Evolutionary conservation across 2,888 invertebrate genomes (phyloP), one percentile per base, ranked within the genome.

Genomic region (Dexiosoma caninum): DNA sequence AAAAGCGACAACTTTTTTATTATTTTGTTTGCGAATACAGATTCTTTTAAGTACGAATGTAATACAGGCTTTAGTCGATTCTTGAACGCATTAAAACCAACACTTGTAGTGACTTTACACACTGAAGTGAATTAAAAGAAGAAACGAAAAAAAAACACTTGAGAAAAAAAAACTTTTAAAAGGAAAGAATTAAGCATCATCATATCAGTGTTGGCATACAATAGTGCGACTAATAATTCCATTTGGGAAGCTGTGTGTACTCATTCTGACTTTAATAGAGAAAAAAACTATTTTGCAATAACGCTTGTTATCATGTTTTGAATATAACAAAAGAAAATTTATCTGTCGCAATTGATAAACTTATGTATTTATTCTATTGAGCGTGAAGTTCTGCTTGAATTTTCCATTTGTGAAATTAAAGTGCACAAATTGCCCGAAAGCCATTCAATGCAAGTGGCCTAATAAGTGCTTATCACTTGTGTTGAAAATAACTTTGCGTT

Each of bases 21-120:
- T 23, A n/a, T n/a, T n/a, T n/a, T n/a, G n/a, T n/a, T n/a, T n/a
- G n/a, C n/a, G n/a, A n/a, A n/a, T n/a, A n/a, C 5, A 12, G 19
- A 19, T n/a, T n/a, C 37, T 79, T 74, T 69, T 69, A 64, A 70
- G 57, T 66, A 60, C 60, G 51, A 76, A 32, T 64, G 12, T 60
- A 66, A 66, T 51, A 53, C 19, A 42, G 64, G 66, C 76, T 80
- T 81, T 72, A 82, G 81, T 82, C 78, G 35, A 78, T 42, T 71
- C 62, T 66, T 78, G 75, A 71, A 78, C 78, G 81, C 78, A 75
- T 78, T 78, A 55, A 78, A 75, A 82, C 71, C 40, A 82, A 78
- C 78, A 82, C 81, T 78, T 82, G 70, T 66, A 53, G 74, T 74
- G 57, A 55, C 55, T 76, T 60, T 19, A 27, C 59, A 51, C 46